Percentiles rank a stretch among this genome's conserved stretches.
phyloP scores from a whole-genome alignment of 2,888 invertebrate genomes.

The Agrilus cyanescens region DNA sequence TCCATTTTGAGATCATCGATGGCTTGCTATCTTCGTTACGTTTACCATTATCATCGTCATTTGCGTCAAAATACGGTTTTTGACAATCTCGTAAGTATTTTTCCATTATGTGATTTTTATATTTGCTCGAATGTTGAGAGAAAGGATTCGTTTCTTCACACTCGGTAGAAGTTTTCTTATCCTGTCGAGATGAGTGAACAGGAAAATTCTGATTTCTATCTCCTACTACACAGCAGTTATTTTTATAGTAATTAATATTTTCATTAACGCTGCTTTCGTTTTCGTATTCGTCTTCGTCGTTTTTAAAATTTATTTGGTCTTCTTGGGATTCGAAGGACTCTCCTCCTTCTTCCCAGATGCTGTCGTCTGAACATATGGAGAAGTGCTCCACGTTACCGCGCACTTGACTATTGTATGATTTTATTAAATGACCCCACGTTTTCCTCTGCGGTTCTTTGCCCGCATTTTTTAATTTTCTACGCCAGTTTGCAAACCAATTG shows the following conservation, averaged over 20 bases:
- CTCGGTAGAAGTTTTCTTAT: constrained; percentile 15
- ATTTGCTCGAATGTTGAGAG: constrained; percentile 34
- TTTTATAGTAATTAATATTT: background rate
- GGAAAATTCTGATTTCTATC: constrained; percentile 8
- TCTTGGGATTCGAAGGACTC: constrained; percentile 18
- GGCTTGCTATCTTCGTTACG: constrained; percentile 29
- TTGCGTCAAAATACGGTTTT: constrained; percentile 19
- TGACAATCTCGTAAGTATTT: constrained; percentile 42
- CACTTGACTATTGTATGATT: constrained; percentile 60
- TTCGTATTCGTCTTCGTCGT: no score
- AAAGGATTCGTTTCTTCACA: constrained; percentile 29
- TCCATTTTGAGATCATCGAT: constrained; percentile 59
- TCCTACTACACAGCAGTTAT: constrained; percentile 5
- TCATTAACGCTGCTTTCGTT: background rate
- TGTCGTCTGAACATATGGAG: constrained; percentile 66
- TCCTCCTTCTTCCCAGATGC: constrained; percentile 66
- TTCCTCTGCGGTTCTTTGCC: constrained; percentile 54
- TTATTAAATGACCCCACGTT: constrained; percentile 63
- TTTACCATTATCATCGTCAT: constrained; percentile 10
- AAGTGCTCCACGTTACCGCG: constrained; percentile 71
- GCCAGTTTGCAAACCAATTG: constrained; percentile 79
- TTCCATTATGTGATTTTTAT: constrained; percentile 48
- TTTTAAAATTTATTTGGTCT: background rate
- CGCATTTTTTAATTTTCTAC: constrained; percentile 64
- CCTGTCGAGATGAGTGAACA: constrained; percentile 2